Evolutionary conservation across 2,888 invertebrate genomes (phyloP), one percentile per base, ranked within the genome.

Genomic region (Agrochola lota): DNA sequence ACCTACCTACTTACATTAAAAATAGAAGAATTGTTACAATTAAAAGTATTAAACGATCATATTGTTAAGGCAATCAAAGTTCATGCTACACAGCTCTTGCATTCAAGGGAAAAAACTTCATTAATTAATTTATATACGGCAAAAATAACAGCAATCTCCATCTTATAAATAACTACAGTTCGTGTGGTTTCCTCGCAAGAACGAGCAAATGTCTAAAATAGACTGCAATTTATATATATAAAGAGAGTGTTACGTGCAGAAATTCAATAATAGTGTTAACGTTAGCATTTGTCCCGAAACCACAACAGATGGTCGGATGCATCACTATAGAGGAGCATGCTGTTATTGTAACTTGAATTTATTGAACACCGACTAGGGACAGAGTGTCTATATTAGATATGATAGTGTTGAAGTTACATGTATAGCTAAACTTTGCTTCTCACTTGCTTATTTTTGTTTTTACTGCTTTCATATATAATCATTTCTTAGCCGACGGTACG

Each of bases 221-320:
- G 20, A 59, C 40, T 67, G 26, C 35, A 64, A 17, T 26, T 49
- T 40, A 55, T 52, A 30, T 40, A 55, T 52, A 30, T 49, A 23
- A 7, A 17, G 11, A n/a, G 26, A 12, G 30, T 23, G 2, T 35
- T 17, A 49, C 55, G 43, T 52, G n/a, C 43, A 15, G 71, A 43
- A 60, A 79, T 43, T 77, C 59, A 26, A 43, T 43, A 52, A 8
- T 17, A 78, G 15, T 30, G 49, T n/a, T 59, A 30, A 30, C 15
- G 69, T 20, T 69, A 43, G 40, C 49, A 60, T 60, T 80, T 60
- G 30, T 77, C 30, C 20, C 17, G 20, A 80, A 77, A 71, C 52
- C 52, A n/a, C n/a, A 77, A 80, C 26, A 35, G 30, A 80, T 77
- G 12, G 59, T 2, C 23, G 40, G 49, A 77, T 80, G 71, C 71